Conservation (phyloP, 2,113 vertebrate species). For the Rhinolophus ferrumequinum region DNA sequence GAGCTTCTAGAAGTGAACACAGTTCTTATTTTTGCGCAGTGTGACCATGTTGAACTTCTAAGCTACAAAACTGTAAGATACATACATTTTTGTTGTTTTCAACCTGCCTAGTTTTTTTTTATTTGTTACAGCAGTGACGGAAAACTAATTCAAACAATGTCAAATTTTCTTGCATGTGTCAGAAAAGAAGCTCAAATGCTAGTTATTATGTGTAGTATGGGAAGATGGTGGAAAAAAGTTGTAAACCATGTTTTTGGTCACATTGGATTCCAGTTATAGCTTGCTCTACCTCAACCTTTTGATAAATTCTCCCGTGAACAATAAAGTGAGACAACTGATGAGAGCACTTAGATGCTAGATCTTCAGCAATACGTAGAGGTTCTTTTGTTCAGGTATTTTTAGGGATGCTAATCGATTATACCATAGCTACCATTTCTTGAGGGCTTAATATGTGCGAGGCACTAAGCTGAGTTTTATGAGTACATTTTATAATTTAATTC, state of each 20-base stretch:
- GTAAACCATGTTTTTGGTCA: not conserved
- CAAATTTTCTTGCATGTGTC: not conserved
- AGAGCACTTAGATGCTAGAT: not conserved
- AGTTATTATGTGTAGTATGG: not conserved
- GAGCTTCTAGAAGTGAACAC: not conserved
- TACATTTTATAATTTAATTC: not conserved
- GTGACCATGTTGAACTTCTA: not conserved
- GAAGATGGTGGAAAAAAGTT: not conserved
- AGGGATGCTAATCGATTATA: not conserved
- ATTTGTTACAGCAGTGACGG: not conserved
- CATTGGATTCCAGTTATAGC: not conserved
- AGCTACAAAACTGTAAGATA: not conserved
- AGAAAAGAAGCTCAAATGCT: not conserved
- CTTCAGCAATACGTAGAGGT: not conserved
- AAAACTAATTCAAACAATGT: not conserved
- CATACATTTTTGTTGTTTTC: not conserved
- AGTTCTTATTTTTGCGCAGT: not conserved
- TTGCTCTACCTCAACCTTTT: not conserved
- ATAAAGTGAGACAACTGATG: not conserved
- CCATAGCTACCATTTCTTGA: not conserved
- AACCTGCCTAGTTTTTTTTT: not conserved
- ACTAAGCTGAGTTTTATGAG: not conserved
- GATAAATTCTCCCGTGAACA: not conserved
- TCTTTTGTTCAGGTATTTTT: not conserved
- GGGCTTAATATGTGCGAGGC: not conserved